Percentiles rank a stretch among this genome's conserved stretches.
These are phyloP conservation scores for Gallinago undulata DNA, from an alignment of 2,113 vertebrate species.

Conservation along the genomic window DNA sequence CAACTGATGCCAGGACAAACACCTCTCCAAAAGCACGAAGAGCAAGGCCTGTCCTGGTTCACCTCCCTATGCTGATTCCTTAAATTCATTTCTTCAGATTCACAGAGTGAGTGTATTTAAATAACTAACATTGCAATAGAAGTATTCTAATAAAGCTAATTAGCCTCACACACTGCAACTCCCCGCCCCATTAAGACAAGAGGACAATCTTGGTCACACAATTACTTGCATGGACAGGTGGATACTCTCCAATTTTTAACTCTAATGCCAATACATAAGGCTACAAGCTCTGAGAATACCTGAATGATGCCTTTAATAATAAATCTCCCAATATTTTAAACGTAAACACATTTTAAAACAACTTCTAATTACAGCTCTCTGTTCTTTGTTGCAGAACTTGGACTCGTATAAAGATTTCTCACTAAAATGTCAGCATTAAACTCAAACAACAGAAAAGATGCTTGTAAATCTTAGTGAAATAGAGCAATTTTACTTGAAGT, in stretches of 20 bases:
- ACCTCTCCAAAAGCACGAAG: background rate
- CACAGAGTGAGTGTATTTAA: background rate
- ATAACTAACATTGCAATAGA: background rate
- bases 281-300: background rate
- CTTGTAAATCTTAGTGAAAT: slow-evolving; percentile 16
- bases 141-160: background rate
- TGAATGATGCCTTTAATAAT: background rate
- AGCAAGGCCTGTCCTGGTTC: background rate
- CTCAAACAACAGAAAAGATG: slow-evolving; percentile 8
- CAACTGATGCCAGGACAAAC: background rate
- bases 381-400: background rate
- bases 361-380: background rate
- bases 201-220: slow-evolving; percentile 1
- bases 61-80: background rate
- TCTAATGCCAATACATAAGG: background rate
- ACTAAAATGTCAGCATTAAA: background rate
- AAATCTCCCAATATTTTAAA: background rate
- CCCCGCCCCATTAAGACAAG: background rate
- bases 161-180: background rate
- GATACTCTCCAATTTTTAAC: background rate
- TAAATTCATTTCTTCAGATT: background rate
- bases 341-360: background rate
- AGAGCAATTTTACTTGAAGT: slow-evolving; percentile 28
- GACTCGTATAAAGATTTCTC: background rate
- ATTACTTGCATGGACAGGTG: background rate